These are phyloP conservation scores for Heliothis virescens DNA, from an alignment of 1,140 invertebrate species.

Conservation along the genomic window DNA sequence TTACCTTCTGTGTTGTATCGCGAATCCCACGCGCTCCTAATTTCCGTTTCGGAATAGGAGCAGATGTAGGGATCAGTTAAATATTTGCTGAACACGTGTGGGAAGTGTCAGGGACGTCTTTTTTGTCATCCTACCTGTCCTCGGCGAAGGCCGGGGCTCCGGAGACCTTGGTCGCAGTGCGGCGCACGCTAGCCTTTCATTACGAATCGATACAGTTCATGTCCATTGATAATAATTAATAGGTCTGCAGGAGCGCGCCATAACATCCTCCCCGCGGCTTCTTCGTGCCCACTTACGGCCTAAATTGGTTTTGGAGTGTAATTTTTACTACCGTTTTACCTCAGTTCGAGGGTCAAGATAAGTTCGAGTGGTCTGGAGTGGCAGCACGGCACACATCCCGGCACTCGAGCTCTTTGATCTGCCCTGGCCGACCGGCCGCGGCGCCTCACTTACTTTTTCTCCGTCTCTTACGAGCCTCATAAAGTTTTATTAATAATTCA, in stretches of 20 bases:
- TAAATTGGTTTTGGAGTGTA: slow-evolving; percentile 75
- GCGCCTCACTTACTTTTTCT: slow-evolving; percentile 60
- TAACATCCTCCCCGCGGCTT: slow-evolving; percentile 60
- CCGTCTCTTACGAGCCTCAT: slow-evolving; percentile 61
- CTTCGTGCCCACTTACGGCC: slow-evolving; percentile 66
- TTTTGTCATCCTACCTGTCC: slow-evolving; percentile 71
- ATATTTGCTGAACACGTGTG: slow-evolving; percentile 75
- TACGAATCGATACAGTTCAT: slow-evolving; percentile 79
- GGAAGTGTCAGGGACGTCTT: slow-evolving; percentile 63
- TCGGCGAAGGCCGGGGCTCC: slow-evolving; percentile 52
- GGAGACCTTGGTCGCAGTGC: slow-evolving; percentile 70
- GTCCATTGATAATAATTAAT: slow-evolving; percentile 79
- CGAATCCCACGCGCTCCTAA: slow-evolving; percentile 80
- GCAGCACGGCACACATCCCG: slow-evolving; percentile 63
- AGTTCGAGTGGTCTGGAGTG: slow-evolving; percentile 70
- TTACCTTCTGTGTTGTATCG: slow-evolving; percentile 74
- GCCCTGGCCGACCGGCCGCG: slow-evolving; percentile 64
- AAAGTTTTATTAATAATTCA: slow-evolving; percentile 65
- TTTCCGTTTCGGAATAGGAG: slow-evolving; percentile 72
- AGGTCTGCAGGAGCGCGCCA: slow-evolving; percentile 58
- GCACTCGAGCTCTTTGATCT: slow-evolving; percentile 77
- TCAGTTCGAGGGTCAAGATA: slow-evolving; percentile 78
- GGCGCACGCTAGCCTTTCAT: slow-evolving; percentile 70
- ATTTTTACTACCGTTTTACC: slow-evolving; percentile 83
- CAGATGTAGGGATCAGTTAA: slow-evolving; percentile 75